phyloP scores from a whole-genome alignment of 1,140 invertebrate species.

The Papilio dardanus region DNA sequence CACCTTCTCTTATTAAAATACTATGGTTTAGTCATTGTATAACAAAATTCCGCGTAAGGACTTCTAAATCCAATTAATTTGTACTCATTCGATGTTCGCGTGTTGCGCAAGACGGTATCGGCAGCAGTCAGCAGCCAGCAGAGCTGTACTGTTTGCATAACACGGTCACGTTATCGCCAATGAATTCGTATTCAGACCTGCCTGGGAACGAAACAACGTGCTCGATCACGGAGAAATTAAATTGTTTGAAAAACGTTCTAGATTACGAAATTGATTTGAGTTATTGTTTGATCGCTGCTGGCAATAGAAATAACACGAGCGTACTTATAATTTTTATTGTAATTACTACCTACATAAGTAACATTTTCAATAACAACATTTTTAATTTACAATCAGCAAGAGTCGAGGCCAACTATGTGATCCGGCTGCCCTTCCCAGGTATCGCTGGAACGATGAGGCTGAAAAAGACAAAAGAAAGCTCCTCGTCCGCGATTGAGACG shows the following conservation, averaged over 20 bases:
- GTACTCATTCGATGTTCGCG: constrained; percentile 4
- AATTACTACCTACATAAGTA: too few relatives aligned
- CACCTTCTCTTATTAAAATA: too few relatives aligned
- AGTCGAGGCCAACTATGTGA: too few relatives aligned
- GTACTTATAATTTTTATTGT: too few relatives aligned
- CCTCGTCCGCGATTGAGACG: too few relatives aligned
- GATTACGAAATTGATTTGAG: not conserved
- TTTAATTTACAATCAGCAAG: too few relatives aligned
- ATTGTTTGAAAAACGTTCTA: not conserved
- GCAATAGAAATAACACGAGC: too few relatives aligned
- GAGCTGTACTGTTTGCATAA: constrained; percentile 11
- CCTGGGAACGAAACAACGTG: constrained; percentile 10
- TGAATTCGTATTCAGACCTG: constrained; percentile 20
- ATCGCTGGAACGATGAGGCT: too few relatives aligned
- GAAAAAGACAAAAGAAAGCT: too few relatives aligned
- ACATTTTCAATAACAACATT: too few relatives aligned
- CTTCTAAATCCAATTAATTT: constrained; percentile 4
- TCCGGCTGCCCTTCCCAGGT: too few relatives aligned
- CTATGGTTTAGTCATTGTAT: not conserved
- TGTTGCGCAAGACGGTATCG: not conserved
- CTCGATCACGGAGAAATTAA: not conserved
- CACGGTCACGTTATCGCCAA: constrained; percentile 17
- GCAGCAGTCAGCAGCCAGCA: too few relatives aligned
- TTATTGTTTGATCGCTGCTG: not conserved
- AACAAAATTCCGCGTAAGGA: not conserved